Base-by-base conservation (phyloP, 2,113 vertebrate species). In the Xenopus borealis region DNA sequence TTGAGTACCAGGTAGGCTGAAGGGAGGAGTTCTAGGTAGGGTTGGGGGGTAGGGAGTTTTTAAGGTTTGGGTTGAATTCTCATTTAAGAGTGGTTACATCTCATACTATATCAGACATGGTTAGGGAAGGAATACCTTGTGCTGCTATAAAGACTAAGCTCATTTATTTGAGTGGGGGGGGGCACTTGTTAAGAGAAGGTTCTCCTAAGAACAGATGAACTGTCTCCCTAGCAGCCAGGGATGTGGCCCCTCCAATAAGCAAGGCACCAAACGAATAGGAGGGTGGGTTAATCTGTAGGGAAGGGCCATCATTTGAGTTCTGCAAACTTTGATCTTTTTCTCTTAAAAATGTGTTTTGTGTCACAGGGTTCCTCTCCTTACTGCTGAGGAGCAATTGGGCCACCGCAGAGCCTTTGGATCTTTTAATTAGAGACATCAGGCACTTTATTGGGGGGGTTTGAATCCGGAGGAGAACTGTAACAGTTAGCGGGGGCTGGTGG, bases 241-340 rank as follows among this genome's bases (percentile, higher is more conserved):
- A 93, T 92, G 94, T 91, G 92, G 92, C 93, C 94, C 89, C 90
- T 94, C 89, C 91, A 91, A 90, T 92, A 93, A 93, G 93, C 90
- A 91, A 88, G 89, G 88, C 88, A 85, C 88, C 90, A 40, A 40
- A 89, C 95, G 95, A 96, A 96, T 95, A n/a, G n/a, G n/a, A n/a
- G n/a, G n/a, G 23, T 91, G 92, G 88, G 87, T 93, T 92, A 94
- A 96, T 96, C 96, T 95, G 93, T 93, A 92, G 92, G 93, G 91
- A 94, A 94, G 86, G 82, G 90, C 14, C 2, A 78, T 85, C 87
- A 94, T 94, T 98, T 96, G 92, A 97, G 94, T 92, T 85, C 14
- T 83, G 81, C 83, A 91, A 93, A 94, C 96, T 98, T 98, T 98
- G 95, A 98, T 98, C 94, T 97, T 27, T 27, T 27, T 27, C 23